A percentile compares a stretch with the other conserved stretches of the same genome.
phyloP scores from a whole-genome alignment of 2,888 invertebrate species.

The Hymenopus coronatus region DNA sequence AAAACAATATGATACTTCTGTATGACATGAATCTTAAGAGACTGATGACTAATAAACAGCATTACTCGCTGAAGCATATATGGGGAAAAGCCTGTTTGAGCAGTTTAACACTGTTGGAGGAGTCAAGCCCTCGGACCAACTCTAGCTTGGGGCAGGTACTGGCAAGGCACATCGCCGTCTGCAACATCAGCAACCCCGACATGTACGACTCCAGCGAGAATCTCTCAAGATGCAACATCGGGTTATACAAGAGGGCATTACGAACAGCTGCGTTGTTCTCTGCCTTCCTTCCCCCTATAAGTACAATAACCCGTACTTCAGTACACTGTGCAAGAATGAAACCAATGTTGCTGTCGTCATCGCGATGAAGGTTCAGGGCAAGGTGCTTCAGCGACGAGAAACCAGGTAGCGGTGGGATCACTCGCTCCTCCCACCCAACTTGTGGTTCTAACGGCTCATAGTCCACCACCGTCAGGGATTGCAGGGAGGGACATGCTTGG shows the following conservation, averaged over 20 bases:
- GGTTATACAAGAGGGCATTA: neutral
- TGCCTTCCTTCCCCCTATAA: neutral
- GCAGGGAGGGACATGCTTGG: neutral
- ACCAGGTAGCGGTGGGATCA: neutral
- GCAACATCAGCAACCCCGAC: neutral
- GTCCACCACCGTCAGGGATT: neutral
- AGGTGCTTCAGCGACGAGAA: neutral
- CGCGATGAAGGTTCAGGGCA: neutral
- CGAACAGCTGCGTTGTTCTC: neutral
- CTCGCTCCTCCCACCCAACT: neutral
- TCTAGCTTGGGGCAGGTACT: neutral
- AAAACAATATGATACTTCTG: too few species aligned
- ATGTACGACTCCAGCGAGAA: neutral
- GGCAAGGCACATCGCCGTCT: neutral
- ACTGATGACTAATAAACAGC: neutral
- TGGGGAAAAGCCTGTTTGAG: neutral
- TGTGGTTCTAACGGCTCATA: neutral
- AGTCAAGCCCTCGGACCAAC: neutral
- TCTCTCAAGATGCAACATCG: neutral
- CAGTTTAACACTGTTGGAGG: neutral
- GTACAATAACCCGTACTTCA: neutral
- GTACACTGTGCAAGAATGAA: neutral
- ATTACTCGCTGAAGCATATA: neutral
- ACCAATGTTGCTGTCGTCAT: neutral
- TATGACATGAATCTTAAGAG: neutral